Base-by-base conservation (phyloP, 2,888 invertebrate genomes). In the Drosophila lutescens region DNA sequence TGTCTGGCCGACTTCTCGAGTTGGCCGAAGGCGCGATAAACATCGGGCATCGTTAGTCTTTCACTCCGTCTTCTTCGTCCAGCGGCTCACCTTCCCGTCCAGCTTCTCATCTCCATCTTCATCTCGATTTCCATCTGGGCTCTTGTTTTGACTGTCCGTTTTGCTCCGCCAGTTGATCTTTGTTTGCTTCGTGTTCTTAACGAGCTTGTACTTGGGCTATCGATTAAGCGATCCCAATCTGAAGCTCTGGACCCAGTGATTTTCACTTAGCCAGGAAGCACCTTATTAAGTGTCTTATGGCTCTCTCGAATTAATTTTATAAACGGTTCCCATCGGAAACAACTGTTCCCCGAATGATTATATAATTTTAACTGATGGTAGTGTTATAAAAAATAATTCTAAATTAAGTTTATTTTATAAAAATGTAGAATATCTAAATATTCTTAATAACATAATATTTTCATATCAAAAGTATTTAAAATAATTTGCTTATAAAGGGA, bases 221-320 rank as follows among this genome's bases (percentile, higher is more conserved):
- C 86, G 88, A 83, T 88, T 76, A 78, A 82, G 77, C 78, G 83
- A 88, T 86, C 69, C 51, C 69, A 60, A 87, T 85, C 86, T 68
- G 60, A 23, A 32, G 20, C 56, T 54, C 53, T 40, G 65, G 69
- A 66, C 65, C 80, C 78, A 36, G 67, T 65, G 63, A 71, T 71
- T 76, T 53, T 65, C 46, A 44, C 66, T 66, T 36, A 26, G 68
- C 56, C 67, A 82, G 83, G 88, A 88, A 80, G 83, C 70, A 53
- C 62, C 60, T 82, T 88, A 88, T 83, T 88, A 88, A 80, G 76
- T 88, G 83, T 69, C 62, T 69, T 74, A 68, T 76, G 78, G 74
- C 74, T 72, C 76, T 80, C 57, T 78, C 69, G 78, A 79, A 57
- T 88, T 85, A 80, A 68, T 76, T 49, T n/a, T 17, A 36, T 56